phyloP scores from a whole-genome alignment of 2,113 vertebrate species.

The Sardina pilchardus region DNA sequence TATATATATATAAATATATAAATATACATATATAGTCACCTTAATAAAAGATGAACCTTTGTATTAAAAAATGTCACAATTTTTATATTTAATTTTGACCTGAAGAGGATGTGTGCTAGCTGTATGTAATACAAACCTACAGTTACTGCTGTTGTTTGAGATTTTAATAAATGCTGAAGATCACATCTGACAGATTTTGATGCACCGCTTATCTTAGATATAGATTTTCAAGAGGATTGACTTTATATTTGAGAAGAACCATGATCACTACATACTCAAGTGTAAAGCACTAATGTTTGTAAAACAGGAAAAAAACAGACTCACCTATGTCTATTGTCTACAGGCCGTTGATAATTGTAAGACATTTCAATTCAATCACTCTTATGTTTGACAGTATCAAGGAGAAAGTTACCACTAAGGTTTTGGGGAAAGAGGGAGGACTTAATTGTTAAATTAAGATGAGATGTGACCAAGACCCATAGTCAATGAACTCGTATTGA shows the following conservation, averaged over 20 bases:
- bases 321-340: no score
- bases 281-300: neutral
- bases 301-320: neutral
- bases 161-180: constrained; percentile 83
- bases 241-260: neutral
- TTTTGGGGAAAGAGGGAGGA: no score
- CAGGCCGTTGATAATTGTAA: neutral
- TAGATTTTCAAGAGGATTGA: neutral
- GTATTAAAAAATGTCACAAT: constrained; percentile 15
- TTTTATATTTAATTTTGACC: constrained; percentile 12
- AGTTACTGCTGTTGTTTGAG: constrained; percentile 79
- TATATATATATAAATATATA: constrained; percentile 15
- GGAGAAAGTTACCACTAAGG: no score
- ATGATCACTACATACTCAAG: neutral
- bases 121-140: constrained; percentile 79
- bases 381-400: no score
- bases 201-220: constrained; percentile 31
- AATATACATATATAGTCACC: constrained; percentile 17
- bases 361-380: no score
- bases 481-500: no score
- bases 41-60: constrained; percentile 16
- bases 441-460: no score
- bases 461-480: no score
- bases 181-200: constrained; percentile 65
- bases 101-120: constrained; percentile 50